These are phyloP conservation scores for Ceratosolen fusciceps DNA, from an alignment of 1,140 invertebrate genomes.

Conservation along the genomic window DNA sequence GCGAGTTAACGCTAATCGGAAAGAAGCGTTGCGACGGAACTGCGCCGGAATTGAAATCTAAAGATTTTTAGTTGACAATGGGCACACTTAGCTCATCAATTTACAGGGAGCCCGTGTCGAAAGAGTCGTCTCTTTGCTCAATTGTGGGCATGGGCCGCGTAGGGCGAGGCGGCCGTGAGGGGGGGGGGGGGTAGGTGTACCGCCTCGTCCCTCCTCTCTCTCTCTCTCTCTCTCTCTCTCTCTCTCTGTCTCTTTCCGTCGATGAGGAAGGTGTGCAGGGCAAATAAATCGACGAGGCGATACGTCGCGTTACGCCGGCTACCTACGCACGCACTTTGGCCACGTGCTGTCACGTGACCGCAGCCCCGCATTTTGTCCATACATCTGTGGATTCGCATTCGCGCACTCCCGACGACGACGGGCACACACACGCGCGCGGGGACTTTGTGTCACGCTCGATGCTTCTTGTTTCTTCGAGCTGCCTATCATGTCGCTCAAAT, in stretches of 20 bases:
- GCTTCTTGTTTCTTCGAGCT: not conserved
- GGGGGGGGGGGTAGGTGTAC: too few relatives aligned
- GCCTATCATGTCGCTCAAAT: not conserved
- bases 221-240: too few relatives aligned
- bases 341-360: constrained; percentile 68
- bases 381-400: not conserved
- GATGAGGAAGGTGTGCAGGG: not conserved
- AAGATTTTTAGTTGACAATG: not conserved
- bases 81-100: constrained; percentile 29
- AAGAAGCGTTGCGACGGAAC: not conserved
- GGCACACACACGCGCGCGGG: not conserved
- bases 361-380: constrained; percentile 40
- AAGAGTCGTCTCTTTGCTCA: not conserved
- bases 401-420: not conserved
- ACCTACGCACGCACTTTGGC: constrained; percentile 52
- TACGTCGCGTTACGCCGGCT: not conserved
- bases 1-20: not conserved
- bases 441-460: constrained; percentile 15
- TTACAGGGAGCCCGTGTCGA: constrained; percentile 9
- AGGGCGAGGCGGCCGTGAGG: not conserved
- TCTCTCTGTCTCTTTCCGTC: too few relatives aligned
- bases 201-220: too few relatives aligned
- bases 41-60: constrained; percentile 7
- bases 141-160: not conserved
- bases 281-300: constrained; percentile 38